A percentile compares a stretch with the other conserved stretches of the same genome.
Evolutionary conservation across 2,888 invertebrate genomes (phyloP).

Genomic region (Nineta flava): DNA sequence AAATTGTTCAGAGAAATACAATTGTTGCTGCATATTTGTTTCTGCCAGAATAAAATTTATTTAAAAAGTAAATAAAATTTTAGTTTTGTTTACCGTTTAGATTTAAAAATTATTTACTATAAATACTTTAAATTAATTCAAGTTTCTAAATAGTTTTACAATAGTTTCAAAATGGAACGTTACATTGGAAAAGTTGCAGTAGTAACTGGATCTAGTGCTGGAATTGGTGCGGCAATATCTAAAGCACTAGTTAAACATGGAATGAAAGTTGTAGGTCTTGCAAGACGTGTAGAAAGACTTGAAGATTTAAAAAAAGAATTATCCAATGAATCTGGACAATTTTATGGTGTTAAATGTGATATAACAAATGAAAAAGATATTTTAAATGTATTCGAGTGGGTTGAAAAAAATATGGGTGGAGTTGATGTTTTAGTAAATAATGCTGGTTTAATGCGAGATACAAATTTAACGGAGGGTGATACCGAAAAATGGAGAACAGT

Average conservation of each 20-base stretch:
- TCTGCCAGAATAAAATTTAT: too few relatives aligned
- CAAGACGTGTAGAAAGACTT: background rate
- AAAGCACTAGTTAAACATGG: background rate
- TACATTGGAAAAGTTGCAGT: too few relatives aligned
- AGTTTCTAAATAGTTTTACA: too few relatives aligned
- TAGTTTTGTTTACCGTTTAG: too few relatives aligned
- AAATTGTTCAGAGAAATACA: too few relatives aligned
- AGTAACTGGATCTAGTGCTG: too few relatives aligned
- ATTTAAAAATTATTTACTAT: too few relatives aligned
- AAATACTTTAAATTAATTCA: too few relatives aligned
- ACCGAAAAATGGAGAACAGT: background rate
- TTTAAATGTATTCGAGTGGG: background rate
- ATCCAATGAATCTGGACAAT: background rate
- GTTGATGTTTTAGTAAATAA: background rate
- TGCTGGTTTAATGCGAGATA: background rate
- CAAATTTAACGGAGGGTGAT: constrained; percentile 3
- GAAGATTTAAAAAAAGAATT: background rate
- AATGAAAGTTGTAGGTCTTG: background rate
- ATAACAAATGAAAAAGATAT: background rate
- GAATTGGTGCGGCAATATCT: background rate
- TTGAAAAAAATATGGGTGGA: background rate
- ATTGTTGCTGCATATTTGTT: too few relatives aligned
- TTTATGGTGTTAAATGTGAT: background rate
- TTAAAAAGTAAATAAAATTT: too few relatives aligned
- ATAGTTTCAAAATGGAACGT: too few relatives aligned